Percentiles rank a stretch among this genome's conserved stretches.
Evolutionary conservation across 2,797 vertebrate species (phyloP).

Genomic region (Chelonia mydas): DNA sequence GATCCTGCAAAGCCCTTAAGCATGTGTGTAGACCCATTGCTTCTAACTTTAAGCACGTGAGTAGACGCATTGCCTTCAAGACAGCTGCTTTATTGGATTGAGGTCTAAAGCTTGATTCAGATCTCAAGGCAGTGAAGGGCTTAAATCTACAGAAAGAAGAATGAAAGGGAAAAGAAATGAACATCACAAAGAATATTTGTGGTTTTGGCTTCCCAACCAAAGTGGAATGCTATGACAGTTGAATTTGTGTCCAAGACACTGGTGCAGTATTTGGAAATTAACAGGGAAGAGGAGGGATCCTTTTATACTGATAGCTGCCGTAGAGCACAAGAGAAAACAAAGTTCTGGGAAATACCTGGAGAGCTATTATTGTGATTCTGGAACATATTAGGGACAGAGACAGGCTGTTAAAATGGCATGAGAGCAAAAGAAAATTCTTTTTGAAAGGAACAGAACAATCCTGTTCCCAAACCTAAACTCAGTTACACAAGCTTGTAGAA

Average conservation of each 20-base stretch:
- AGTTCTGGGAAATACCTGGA: slow-evolving; percentile 65
- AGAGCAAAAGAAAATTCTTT: slow-evolving; percentile 61
- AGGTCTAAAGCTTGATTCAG: slow-evolving; percentile 6
- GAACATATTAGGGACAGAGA: slow-evolving; percentile 42
- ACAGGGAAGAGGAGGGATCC: slow-evolving; percentile 23
- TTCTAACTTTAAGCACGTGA: slow-evolving; percentile 45
- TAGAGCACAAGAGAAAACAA: slow-evolving; percentile 25
- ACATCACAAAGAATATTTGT: slow-evolving; percentile 1
- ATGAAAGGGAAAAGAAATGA: slow-evolving; percentile 1
- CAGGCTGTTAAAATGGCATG: slow-evolving; percentile 37
- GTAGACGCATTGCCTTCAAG: neutral
- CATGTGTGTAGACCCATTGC: neutral
- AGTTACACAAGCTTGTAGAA: neutral
- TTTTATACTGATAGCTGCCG: slow-evolving; percentile 33
- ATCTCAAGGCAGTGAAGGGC: neutral
- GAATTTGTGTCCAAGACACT: neutral
- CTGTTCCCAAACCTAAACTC: slow-evolving; percentile 35
- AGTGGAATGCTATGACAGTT: slow-evolving; percentile 10
- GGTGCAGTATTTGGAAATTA: neutral
- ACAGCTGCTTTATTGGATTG: neutral
- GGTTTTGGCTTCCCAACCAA: neutral
- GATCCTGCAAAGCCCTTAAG: slow-evolving; percentile 28
- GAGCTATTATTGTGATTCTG: slow-evolving; percentile 63
- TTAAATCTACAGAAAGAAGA: neutral
- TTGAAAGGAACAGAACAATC: slow-evolving; percentile 2